Base-by-base conservation (phyloP, 2,888 invertebrate genomes). In the Mamestra brassicae region DNA sequence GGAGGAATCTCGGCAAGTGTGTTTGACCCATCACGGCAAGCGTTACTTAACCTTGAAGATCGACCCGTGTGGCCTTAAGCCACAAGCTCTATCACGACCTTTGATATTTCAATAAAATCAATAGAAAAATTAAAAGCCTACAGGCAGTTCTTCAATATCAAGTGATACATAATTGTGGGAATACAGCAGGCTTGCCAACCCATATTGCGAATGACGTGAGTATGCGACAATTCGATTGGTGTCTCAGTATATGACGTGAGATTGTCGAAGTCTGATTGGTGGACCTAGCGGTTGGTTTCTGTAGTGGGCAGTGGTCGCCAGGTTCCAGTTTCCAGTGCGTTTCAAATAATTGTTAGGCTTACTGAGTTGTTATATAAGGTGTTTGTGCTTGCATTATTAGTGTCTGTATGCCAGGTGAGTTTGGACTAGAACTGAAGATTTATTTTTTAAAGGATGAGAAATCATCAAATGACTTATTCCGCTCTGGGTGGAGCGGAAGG, bases 81-180 rank as follows among this genome's bases (percentile, higher is more conserved):
- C 45, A 11, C 45, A 34, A 62, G 38, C 52, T 17, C 15, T 45
- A 10, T n/a, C 11, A 10, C 15, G 42, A 61, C 68, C n/a, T 60
- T 47, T 57, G 5, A 54, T 54, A 17, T 58, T 60, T 36, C 42
- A 70, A 66, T 34, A 65, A 72, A 76, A 78, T 68, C 64, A 63
- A 57, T 68, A 36, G 26, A 47, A 67, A 45, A 15, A 50, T 36
- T 57, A 4, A 58, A 54, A 0, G 11, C 57, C 42, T 7, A n/a
- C 17, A 5, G 62, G 4, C 36, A 50, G 26, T 71, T 34, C 6
- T 8, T 50, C 71, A 81, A 76, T 81, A 68, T 62, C 80, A 80
- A 26, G 1, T 65, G n/a, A 50, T 15, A 4, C 8, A 42, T 81
- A 52, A 72, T 69, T 10, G 58, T 80, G 81, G 38, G 80, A 71